Conservation (phyloP, 2,113 vertebrate genomes). For the Passer domesticus region DNA sequence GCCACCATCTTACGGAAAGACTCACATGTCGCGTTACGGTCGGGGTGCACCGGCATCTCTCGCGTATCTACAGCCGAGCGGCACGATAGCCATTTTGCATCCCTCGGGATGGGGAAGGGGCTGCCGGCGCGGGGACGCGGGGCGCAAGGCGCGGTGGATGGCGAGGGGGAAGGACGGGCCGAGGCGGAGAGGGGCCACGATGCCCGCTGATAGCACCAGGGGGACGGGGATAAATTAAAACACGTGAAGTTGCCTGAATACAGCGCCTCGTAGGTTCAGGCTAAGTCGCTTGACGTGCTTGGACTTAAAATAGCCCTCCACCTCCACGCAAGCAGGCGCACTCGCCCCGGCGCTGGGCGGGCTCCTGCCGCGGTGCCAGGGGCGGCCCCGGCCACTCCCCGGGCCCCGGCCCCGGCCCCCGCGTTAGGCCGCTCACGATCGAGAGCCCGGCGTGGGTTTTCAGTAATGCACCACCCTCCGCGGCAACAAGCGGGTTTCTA, state of each 20-base stretch:
- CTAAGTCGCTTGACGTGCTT: conserved; percentile 51
- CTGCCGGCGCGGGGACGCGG: background rate
- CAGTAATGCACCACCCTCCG: conserved; percentile 29
- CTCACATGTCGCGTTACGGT: conserved; percentile 67
- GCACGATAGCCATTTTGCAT: conserved; percentile 76
- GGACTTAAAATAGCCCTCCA: conserved; percentile 58
- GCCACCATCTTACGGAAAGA: conserved; percentile 75
- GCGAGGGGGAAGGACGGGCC: background rate
- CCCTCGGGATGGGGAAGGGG: conserved; percentile 66
- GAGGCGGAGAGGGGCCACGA: background rate
- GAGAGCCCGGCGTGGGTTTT: conserved; percentile 13
- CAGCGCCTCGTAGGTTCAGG: conserved; percentile 8
- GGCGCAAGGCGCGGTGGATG: background rate
- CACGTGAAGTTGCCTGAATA: conserved; percentile 3
- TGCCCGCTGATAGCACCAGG: background rate
- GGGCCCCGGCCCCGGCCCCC: conserved; percentile 20
- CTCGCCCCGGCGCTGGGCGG: background rate
- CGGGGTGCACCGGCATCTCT: conserved; percentile 59
- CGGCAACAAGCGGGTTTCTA: conserved; percentile 51
- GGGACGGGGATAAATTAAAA: background rate
- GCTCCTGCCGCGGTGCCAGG: conserved; percentile 28
- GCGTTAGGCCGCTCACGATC: conserved; percentile 63
- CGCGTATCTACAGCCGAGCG: conserved; percentile 56
- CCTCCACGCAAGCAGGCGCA: conserved; percentile 51
- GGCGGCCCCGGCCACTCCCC: conserved; percentile 5